phyloP scores from a whole-genome alignment of 1,140 invertebrate genomes.

The Fopius arisanus region DNA sequence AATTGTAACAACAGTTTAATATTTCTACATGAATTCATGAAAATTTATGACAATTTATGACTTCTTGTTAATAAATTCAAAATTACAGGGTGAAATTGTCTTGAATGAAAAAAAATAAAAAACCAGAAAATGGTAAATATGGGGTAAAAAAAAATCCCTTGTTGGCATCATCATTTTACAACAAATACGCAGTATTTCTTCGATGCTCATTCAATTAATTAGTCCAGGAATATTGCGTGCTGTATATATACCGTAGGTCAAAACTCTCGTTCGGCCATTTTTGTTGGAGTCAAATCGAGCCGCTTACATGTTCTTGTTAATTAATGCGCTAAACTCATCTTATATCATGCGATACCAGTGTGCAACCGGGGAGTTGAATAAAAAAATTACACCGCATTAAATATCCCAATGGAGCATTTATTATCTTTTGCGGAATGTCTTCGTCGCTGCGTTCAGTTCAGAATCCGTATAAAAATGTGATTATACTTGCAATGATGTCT shows the following conservation, averaged over 20 bases:
- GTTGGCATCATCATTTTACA: no score
- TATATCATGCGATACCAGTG: conserved; percentile 30
- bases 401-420: background rate
- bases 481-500: no score
- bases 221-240: conserved; percentile 45
- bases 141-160: no score
- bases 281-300: conserved; percentile 21
- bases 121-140: no score
- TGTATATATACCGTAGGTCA: background rate
- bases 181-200: background rate
- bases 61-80: no score
- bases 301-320: conserved; percentile 50
- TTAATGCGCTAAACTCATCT: conserved; percentile 45
- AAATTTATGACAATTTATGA: no score
- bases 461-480: background rate
- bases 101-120: no score
- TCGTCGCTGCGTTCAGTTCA: background rate
- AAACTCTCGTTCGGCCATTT: conserved; percentile 4
- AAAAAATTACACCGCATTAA: conserved; percentile 2
- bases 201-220: conserved; percentile 39
- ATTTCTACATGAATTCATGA: no score
- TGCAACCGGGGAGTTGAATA: background rate
- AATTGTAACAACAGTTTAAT: no score
- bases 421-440: background rate
- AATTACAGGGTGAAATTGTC: no score